Evolutionary conservation across 2,888 invertebrate species (phyloP), one percentile per base, ranked within the genome.

Genomic region (Drosophila koepferae): DNA sequence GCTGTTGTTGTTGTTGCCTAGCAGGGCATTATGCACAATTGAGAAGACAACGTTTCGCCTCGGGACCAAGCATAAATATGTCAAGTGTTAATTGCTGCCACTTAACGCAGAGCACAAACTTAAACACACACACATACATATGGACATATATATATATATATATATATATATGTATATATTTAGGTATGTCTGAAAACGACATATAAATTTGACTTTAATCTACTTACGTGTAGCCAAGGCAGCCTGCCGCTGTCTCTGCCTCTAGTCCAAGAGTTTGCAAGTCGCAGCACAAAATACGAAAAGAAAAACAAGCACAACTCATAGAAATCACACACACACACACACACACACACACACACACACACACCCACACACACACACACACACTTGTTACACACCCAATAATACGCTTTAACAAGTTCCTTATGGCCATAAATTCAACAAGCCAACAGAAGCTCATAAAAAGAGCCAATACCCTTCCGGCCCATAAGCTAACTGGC

Each of bases 71-170:
- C 89, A 89, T 88, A 90, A 90, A 89, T 90, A 88, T 87, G 90
- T 90, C 90, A 86, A 88, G 90, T 90, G 90, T 89, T 90, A 88
- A 88, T 88, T 88, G 85, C 81, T 79, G 89, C 79, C 89, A 84
- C 89, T 90, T 90, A 89, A 81, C 82, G 72, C 74, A 81, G 72
- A 83, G 81, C 83, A 86, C 90, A 81, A 86, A 63, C 78, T 76
- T 72, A 84, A 75, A 84, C 54, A 82, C 74, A 81, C 66, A 34
- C 36, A 53, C 43, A 64, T 28, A 62, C 14, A 49, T 10, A 51
- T 12, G 53, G 10, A 49, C 20, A 58, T 28, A 59, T 31, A 38
- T 5, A 38, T 1, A 4, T n/a, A 56, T 14, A 49, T 20, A 58
- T 23, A 59, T 36, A 36, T 14, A 36, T 3, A 4, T 36, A 36